A percentile compares a stretch with the other conserved stretches of the same genome.
phyloP scores from a whole-genome alignment of 2,888 invertebrate genomes.

The Glyphotaelius pellucidus region DNA sequence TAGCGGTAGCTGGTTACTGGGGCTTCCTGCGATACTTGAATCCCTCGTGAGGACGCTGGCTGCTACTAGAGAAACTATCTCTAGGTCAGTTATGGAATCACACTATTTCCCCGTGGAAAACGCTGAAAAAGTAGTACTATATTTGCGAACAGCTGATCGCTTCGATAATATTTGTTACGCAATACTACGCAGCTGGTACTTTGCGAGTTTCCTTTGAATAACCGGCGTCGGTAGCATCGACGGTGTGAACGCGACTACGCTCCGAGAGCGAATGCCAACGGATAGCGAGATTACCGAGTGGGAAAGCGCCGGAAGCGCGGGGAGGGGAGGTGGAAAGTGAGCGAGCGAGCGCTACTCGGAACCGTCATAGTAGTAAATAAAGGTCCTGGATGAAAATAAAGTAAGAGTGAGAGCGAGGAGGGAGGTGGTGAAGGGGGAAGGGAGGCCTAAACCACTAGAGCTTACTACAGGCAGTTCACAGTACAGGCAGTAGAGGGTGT shows the following conservation, averaged over 20 bases:
- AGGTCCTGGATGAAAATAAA: constrained; percentile 67
- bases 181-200: constrained; percentile 50
- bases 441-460: constrained; percentile 34
- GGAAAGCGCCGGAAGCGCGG: constrained; percentile 48
- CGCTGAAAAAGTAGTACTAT: constrained; percentile 35
- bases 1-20: not conserved
- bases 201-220: constrained; percentile 29
- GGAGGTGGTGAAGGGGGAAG: constrained; percentile 67
- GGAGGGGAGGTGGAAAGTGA: constrained; percentile 14
- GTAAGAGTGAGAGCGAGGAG: constrained; percentile 68
- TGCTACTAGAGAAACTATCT: not conserved
- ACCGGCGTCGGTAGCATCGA: constrained; percentile 3
- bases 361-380: constrained; percentile 72
- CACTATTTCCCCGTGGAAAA: not conserved
- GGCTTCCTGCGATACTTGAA: not conserved
- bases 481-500: not conserved
- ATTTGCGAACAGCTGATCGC: constrained; percentile 52
- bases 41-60: not conserved
- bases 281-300: constrained; percentile 49
- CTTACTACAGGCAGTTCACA: constrained; percentile 26
- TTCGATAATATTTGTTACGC: constrained; percentile 52
- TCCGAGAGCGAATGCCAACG: constrained; percentile 51
- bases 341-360: constrained; percentile 69
- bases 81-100: not conserved
- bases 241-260: constrained; percentile 36